Evolutionary conservation across 2,797 vertebrate genomes (phyloP), one percentile per base, ranked within the genome.

Genomic region (Myotis pilosus): DNA sequence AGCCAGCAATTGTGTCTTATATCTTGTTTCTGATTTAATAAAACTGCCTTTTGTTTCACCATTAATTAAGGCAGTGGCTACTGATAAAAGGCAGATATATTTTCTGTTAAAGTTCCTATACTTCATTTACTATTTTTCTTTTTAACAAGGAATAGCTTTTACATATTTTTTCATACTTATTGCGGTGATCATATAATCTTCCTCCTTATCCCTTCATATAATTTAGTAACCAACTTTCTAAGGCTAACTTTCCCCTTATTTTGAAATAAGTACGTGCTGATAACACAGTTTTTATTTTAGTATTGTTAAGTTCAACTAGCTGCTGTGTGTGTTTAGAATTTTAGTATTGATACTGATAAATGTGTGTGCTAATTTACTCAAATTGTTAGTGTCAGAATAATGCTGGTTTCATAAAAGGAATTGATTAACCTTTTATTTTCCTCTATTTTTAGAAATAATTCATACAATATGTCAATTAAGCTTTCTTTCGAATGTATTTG

Each of bases 321-420:
- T 84, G 23, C 76, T 69, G 2, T 87, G 72, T 72, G 28, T 79
- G 68, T 85, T 95, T 49, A 88, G 79, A 91, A 92, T 89, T 94
- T 92, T 83, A 41, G 13, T 62, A 17, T 85, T 75, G 57, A 41
- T 93, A 86, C 74, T 94, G 23, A 75, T 57, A 79, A 94, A 88
- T n/a, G 23, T 93, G 30, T 84, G 41, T 84, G 19, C 76, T 83
- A 44, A 89, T 89, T 92, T 81, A 78, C 72, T 91, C 68, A 66
- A 72, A 25, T 47, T 89, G 88, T 96, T 89, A 87, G 85, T 87
- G 47, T 87, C 76, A 94, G 66, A 49, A 92, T 94, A 72, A 57
- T 92, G 30, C 60, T 93, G 60, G 7, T 81, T 95, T 87, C 19
- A 74, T 94, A 36, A 80, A 89, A 89, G 90, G 91, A 82, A 76